phyloP scores from a whole-genome alignment of 2,113 vertebrate genomes.

The Stegastes partitus region DNA sequence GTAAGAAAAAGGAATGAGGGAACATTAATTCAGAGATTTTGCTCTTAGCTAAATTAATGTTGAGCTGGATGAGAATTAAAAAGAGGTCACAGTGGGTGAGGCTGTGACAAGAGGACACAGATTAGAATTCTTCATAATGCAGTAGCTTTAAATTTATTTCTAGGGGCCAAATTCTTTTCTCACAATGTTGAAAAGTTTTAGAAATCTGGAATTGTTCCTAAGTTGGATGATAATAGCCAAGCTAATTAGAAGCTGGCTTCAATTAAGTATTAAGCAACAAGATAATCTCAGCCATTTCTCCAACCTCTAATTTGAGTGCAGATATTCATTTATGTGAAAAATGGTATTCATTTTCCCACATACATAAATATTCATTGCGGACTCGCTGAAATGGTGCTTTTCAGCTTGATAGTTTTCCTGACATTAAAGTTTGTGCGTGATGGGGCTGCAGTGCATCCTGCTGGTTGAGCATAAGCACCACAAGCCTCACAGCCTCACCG shows the following conservation, averaged over 20 bases:
- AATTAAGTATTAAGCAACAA: constrained; percentile 82
- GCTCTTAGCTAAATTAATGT: constrained; percentile 78
- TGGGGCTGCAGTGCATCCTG: constrained; percentile 78
- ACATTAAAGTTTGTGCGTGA: constrained; percentile 43
- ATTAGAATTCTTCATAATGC: constrained; percentile 70
- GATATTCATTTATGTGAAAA: constrained; percentile 82
- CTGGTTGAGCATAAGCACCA: constrained; percentile 71
- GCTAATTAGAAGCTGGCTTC: constrained; percentile 81
- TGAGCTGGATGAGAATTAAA: constrained; percentile 74
- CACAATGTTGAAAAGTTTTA: constrained; percentile 65
- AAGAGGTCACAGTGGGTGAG: constrained; percentile 73
- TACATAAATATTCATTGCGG: constrained; percentile 76
- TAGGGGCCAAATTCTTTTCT: constrained; percentile 62
- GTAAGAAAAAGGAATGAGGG: constrained; percentile 58
- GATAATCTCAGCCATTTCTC: constrained; percentile 77
- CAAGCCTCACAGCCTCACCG: constrained; percentile 44
- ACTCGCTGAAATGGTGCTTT: constrained; percentile 57
- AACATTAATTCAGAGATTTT: constrained; percentile 73
- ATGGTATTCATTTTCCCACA: constrained; percentile 76
- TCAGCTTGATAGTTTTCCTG: constrained; percentile 49
- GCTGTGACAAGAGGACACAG: constrained; percentile 73
- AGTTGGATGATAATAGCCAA: constrained; percentile 77
- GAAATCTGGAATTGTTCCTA: constrained; percentile 73
- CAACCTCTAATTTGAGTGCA: constrained; percentile 77
- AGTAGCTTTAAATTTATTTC: constrained; percentile 72